Conservation (phyloP, 2,888 invertebrate species). For the Eulithis prunata region DNA sequence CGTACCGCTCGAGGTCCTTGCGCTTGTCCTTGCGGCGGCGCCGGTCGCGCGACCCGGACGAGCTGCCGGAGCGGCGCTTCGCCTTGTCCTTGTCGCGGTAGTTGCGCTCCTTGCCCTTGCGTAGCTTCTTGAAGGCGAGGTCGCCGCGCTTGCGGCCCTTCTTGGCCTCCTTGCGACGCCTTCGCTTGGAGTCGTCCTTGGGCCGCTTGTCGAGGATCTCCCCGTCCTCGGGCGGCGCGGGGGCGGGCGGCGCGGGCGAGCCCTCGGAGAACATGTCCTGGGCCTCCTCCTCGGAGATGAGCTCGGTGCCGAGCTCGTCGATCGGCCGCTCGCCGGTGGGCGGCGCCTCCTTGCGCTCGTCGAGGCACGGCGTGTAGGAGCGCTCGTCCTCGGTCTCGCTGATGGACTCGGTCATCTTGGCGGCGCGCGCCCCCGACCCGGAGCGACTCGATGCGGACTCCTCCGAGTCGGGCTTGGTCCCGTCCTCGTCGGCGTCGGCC, state of each 20-base stretch:
- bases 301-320: conserved; percentile 88
- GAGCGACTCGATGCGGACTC: conserved; percentile 22
- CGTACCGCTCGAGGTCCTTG: conserved; percentile 92
- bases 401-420: conserved; percentile 86
- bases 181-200: conserved; percentile 66
- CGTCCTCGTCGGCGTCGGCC: conserved; percentile 8
- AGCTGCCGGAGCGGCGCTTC: conserved; percentile 48
- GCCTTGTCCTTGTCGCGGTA: conserved; percentile 84
- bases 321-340: conserved; percentile 42
- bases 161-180: conserved; percentile 78
- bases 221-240: conserved; percentile 65
- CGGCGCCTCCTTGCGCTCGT: conserved; percentile 80
- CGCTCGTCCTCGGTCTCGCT: conserved; percentile 87
- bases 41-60: conserved; percentile 50
- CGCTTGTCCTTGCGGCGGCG: conserved; percentile 83
- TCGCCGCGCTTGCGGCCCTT: conserved; percentile 72
- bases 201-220: conserved; percentile 54
- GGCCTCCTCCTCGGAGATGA: conserved; percentile 90
- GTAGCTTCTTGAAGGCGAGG: conserved; percentile 90
- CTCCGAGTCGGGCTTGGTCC: conserved; percentile 27
- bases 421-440: conserved; percentile 38
- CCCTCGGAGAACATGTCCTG: conserved; percentile 86
- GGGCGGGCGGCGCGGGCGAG: conserved; percentile 62
- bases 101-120: conserved; percentile 87
- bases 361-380: conserved; percentile 89